Conservation (phyloP, 1,140 invertebrate species). For the Bombus breviceps region DNA sequence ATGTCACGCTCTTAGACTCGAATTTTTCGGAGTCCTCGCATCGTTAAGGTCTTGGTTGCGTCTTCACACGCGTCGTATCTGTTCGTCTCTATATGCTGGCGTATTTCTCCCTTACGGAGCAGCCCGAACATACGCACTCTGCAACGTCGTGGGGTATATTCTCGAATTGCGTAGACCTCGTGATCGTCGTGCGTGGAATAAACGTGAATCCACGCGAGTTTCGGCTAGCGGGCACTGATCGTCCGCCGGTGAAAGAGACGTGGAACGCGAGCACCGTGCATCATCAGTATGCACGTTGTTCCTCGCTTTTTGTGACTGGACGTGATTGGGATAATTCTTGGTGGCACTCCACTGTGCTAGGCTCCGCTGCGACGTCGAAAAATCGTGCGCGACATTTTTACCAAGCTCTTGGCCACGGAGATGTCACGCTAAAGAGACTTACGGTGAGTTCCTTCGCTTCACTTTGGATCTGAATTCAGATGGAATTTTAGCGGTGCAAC, state of each 20-base stretch:
- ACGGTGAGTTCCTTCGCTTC: conserved; percentile 6
- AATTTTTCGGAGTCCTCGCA: background rate
- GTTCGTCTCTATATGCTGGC: conserved; percentile 10
- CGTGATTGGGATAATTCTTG: conserved; percentile 26
- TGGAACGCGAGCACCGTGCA: conserved; percentile 15
- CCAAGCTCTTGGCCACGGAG: background rate
- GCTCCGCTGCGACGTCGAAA: background rate
- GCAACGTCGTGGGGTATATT: conserved; percentile 15
- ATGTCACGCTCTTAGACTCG: conserved; percentile 28
- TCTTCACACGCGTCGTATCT: background rate
- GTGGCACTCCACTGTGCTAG: background rate
- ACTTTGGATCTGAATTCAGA: background rate
- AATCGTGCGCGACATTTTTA: conserved; percentile 22
- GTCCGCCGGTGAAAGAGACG: conserved; percentile 10
- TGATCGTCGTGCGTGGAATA: conserved; percentile 3
- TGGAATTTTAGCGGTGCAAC: conserved; percentile 7
- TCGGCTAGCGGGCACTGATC: background rate
- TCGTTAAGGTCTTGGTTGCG: background rate
- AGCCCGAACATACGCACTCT: conserved; percentile 31
- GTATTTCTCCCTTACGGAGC: conserved; percentile 21
- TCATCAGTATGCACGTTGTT: background rate
- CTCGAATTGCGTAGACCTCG: conserved; percentile 48
- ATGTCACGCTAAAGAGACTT: conserved; percentile 31
- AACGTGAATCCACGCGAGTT: background rate
- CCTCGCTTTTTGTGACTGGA: conserved; percentile 31